A percentile compares a stretch with the other conserved stretches of the same genome.
Conservation (phyloP, 2,888 invertebrate genomes). For the Amphiduros pacificus region DNA sequence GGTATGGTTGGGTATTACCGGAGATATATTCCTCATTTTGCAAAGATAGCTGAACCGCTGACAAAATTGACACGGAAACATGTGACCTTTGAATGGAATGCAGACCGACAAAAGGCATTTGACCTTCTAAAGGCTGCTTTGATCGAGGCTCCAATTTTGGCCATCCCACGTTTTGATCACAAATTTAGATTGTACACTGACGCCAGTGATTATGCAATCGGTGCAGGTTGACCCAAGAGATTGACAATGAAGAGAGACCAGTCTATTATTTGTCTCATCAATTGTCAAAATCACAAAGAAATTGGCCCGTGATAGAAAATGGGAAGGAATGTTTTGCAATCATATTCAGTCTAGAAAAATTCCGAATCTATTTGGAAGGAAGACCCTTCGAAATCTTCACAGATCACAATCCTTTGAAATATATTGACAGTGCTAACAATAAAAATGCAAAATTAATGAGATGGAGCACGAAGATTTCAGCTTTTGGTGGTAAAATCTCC, state of each 20-base stretch:
- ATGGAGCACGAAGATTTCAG: background rate
- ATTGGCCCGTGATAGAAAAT: conserved; percentile 5
- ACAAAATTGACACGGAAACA: background rate
- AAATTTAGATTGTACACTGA: conserved; percentile 7
- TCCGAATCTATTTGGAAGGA: background rate
- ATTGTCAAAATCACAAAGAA: background rate
- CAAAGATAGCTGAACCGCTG: conserved; percentile 5
- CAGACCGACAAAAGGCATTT: conserved; percentile 1
- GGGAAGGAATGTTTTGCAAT: conserved; percentile 13
- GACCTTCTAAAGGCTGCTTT: background rate
- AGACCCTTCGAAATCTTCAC: background rate
- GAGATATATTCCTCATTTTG: background rate
- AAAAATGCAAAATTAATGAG: background rate
- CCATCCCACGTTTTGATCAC: background rate
- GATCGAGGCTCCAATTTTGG: background rate
- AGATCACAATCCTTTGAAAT: background rate
- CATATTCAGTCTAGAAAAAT: conserved; percentile 1
- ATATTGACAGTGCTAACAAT: background rate
- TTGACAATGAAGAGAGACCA: background rate
- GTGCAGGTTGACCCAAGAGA: background rate
- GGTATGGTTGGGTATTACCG: background rate
- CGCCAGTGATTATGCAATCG: background rate
- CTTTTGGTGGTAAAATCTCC: background rate
- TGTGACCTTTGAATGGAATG: background rate
- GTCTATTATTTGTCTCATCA: conserved; percentile 5